Evolutionary conservation across 2,888 invertebrate genomes (phyloP).

Genomic region (Drosophila rubida): DNA sequence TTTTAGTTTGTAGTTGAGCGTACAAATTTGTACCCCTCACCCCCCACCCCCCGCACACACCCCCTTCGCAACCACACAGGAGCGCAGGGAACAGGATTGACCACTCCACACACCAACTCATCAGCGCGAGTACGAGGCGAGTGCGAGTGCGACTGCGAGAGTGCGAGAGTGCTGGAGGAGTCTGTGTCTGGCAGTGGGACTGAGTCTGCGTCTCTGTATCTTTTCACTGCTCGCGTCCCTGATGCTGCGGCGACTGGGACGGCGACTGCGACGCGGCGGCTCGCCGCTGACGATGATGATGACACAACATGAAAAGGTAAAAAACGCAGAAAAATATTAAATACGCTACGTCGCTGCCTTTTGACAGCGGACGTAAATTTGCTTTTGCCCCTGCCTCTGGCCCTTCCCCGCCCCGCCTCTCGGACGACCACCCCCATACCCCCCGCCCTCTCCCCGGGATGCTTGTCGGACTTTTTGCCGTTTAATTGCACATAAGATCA

Average conservation of each 20-base stretch:
- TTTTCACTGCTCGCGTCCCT: neutral
- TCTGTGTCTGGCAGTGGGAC: slow-evolving; percentile 17
- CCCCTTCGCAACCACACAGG: slow-evolving; percentile 21
- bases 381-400: slow-evolving; percentile 63
- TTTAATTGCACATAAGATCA: slow-evolving; percentile 76
- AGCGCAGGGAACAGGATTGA: slow-evolving; percentile 68
- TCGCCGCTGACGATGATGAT: slow-evolving; percentile 74
- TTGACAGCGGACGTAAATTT: slow-evolving; percentile 84
- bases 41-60: neutral
- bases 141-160: slow-evolving; percentile 33
- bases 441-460: no score
- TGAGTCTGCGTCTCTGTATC: slow-evolving; percentile 9
- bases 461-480: slow-evolving; percentile 34
- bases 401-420: neutral
- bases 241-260: slow-evolving; percentile 34
- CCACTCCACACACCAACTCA: slow-evolving; percentile 32
- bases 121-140: slow-evolving; percentile 12
- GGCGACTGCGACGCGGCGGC: no score
- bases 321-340: slow-evolving; percentile 83
- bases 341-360: slow-evolving; percentile 82
- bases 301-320: slow-evolving; percentile 84
- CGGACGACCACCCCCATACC: slow-evolving; percentile 5
- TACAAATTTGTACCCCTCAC: slow-evolving; percentile 66
- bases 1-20: slow-evolving; percentile 78
- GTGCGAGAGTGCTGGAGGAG: neutral